Percentiles rank a stretch among this genome's conserved stretches.
phyloP scores from a whole-genome alignment of 2,797 vertebrate species.

The Propithecus perrieri region DNA sequence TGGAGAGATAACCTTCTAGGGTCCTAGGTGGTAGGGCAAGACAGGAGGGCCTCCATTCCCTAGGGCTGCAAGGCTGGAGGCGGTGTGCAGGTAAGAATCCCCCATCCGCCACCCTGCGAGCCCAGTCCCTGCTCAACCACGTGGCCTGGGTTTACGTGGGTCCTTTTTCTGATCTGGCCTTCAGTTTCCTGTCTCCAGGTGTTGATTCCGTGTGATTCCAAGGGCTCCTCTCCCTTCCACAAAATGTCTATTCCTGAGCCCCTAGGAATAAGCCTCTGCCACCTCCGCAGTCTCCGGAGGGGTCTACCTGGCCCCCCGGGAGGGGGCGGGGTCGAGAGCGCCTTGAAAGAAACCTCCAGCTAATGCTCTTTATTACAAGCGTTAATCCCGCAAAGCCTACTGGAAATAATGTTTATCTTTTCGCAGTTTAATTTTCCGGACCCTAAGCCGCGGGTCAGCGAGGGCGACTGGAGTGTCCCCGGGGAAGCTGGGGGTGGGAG shows the following conservation, averaged over 20 bases:
- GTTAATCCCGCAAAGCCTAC: conserved; percentile 91
- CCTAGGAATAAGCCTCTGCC: background rate
- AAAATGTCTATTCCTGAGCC: background rate
- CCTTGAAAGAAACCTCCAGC: conserved; percentile 83
- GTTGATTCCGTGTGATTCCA: background rate
- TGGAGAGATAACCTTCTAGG: background rate
- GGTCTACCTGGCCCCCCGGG: conserved; percentile 53
- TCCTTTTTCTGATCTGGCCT: background rate
- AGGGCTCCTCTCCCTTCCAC: background rate
- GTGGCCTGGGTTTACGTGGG: background rate
- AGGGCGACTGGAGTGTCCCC: conserved; percentile 53
- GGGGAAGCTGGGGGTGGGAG: conserved; percentile 19
- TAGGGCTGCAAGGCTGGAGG: background rate
- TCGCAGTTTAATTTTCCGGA: conserved; percentile 86
- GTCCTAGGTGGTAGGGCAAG: background rate
- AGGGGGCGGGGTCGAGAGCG: conserved; percentile 65
- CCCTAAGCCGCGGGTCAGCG: conserved; percentile 84
- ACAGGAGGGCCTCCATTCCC: background rate
- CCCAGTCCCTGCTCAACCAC: background rate
- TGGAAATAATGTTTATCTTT: conserved; percentile 91
- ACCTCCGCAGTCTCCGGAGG: background rate
- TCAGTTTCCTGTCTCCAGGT: background rate
- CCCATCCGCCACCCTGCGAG: background rate
- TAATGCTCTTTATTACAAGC: conserved; percentile 91
- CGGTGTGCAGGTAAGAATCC: rapidly evolving